Evolutionary conservation across 2,797 vertebrate genomes (phyloP).

Genomic region (Malurus splendens): DNA sequence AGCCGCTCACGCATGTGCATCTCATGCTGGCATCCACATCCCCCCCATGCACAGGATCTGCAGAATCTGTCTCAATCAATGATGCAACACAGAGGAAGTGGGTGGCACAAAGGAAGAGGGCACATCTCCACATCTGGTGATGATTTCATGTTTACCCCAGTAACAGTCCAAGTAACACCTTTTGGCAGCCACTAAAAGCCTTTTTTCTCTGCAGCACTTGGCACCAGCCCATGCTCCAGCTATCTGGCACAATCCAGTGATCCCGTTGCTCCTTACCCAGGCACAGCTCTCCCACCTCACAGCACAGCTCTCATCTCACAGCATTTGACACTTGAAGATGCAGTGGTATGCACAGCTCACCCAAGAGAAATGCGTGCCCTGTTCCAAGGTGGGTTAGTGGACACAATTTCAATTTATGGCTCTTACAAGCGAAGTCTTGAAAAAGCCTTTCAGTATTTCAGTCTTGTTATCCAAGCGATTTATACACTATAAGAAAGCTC

Average conservation of each 20-base stretch:
- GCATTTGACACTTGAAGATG: accelerated
- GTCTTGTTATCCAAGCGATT: not conserved
- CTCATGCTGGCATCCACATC: not conserved
- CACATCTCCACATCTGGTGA: not conserved
- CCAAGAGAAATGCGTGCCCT: not conserved
- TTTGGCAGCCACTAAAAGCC: not conserved
- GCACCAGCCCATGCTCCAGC: not conserved
- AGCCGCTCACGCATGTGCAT: accelerated
- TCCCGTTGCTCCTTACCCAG: not conserved
- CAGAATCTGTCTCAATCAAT: not conserved
- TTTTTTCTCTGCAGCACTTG: not conserved
- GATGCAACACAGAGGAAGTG: not conserved
- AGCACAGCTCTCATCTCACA: not conserved
- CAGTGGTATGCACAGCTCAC: accelerated
- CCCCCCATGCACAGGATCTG: not conserved
- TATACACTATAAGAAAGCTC: not conserved
- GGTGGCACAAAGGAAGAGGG: not conserved
- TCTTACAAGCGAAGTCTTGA: not conserved
- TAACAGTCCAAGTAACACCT: not conserved
- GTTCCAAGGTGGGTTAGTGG: accelerated
- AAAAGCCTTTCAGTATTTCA: not conserved
- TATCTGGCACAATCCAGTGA: accelerated
- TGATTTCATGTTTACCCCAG: accelerated
- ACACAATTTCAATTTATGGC: not conserved
- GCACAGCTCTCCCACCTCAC: not conserved